Conservation (phyloP, 2,888 invertebrate genomes). For the Caenorhabditis plicata region DNA sequence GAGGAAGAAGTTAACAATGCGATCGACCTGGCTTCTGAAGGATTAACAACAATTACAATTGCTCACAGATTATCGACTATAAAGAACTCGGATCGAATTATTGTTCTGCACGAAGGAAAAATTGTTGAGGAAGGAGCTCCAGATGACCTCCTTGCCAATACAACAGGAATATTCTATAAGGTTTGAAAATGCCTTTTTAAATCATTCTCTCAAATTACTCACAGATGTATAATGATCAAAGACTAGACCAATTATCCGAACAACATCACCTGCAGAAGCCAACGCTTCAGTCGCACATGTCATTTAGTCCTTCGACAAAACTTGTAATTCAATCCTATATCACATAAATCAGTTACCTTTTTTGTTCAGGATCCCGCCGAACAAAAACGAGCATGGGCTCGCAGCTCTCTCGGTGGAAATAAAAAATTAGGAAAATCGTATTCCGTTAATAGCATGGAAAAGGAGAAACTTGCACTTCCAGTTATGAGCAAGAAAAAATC, state of each 20-base stretch:
- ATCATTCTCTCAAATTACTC: conserved; percentile 1
- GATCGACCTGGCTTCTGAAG: conserved; percentile 60
- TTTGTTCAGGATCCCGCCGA: conserved; percentile 39
- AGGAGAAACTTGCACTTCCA: conserved; percentile 56
- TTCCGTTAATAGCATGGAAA: conserved; percentile 53
- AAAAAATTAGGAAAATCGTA: conserved; percentile 62
- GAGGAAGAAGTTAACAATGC: conserved; percentile 64
- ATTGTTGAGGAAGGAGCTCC: conserved; percentile 62
- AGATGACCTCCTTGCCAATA: conserved; percentile 53
- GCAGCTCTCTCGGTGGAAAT: conserved; percentile 56
- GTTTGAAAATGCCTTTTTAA: conserved; percentile 6
- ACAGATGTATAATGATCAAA: conserved; percentile 54
- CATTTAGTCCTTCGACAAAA: conserved; percentile 28
- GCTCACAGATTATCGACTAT: conserved; percentile 58
- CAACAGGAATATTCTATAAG: conserved; percentile 45
- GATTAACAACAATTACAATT: conserved; percentile 62
- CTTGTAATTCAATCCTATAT: conserved; percentile 10
- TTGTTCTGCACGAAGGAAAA: conserved; percentile 58
- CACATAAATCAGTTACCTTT: conserved; percentile 1
- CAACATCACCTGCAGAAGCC: conserved; percentile 26
- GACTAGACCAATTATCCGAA: conserved; percentile 44
- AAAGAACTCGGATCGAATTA: conserved; percentile 58
- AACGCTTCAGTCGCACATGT: conserved; percentile 28
- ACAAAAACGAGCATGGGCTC: conserved; percentile 56
- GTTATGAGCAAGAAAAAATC: conserved; percentile 60